Conservation (phyloP, 2,888 invertebrate genomes). For the Hirtodrosophila trivittata region DNA sequence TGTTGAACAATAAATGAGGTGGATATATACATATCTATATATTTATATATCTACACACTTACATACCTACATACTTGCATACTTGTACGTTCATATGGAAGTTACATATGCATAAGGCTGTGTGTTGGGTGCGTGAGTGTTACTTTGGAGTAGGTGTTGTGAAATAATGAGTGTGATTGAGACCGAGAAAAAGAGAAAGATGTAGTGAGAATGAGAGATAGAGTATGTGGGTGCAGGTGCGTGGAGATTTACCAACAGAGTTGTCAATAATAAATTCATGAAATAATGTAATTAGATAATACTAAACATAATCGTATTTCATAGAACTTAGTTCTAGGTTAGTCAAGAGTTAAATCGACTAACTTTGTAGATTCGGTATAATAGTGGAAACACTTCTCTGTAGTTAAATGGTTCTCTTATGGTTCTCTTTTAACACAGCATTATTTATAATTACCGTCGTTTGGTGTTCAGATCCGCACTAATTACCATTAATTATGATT, state of each 20-base stretch:
- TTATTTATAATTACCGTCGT: no score
- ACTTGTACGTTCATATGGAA: slow-evolving; percentile 2
- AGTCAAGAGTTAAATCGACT: no score
- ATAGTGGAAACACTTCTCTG: no score
- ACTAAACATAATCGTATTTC: no score
- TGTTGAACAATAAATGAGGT: slow-evolving; percentile 64
- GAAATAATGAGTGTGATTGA: slow-evolving; percentile 24
- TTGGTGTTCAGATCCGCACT: no score
- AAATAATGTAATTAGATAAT: neutral
- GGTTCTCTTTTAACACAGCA: no score
- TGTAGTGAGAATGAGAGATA: neutral
- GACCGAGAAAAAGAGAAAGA: slow-evolving; percentile 1
- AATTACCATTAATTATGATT: no score
- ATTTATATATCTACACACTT: slow-evolving; percentile 6
- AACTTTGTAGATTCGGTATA: no score
- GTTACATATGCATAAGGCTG: slow-evolving; percentile 10
- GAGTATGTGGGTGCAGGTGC: slow-evolving; percentile 36
- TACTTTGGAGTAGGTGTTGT: slow-evolving; percentile 39
- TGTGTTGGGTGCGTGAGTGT: slow-evolving; percentile 18
- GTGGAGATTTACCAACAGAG: slow-evolving; percentile 20
- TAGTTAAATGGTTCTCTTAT: no score
- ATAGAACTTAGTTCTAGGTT: no score
- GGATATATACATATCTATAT: slow-evolving; percentile 24
- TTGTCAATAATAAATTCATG: slow-evolving; percentile 12
- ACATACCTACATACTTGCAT: slow-evolving; percentile 3